phyloP scores from a whole-genome alignment of 2,797 vertebrate genomes.

The Taenioides sp. region DNA sequence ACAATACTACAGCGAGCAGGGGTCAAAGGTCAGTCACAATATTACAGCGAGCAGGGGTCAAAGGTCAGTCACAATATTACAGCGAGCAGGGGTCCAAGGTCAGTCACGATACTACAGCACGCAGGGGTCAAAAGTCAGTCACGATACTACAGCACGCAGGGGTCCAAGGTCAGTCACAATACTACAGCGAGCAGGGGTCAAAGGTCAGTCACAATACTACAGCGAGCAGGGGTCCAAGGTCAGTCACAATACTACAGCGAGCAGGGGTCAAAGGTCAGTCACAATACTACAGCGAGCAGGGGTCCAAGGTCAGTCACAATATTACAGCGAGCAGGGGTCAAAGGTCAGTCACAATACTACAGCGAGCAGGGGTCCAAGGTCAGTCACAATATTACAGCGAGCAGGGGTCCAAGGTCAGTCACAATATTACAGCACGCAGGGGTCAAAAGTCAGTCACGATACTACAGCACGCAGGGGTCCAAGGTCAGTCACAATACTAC shows the following conservation, averaged over 20 bases:
- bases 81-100: neutral
- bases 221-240: neutral
- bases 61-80: neutral
- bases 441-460: neutral
- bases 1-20: conserved; percentile 65
- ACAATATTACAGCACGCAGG: conserved; percentile 51
- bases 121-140: neutral
- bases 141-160: conserved; percentile 65
- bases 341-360: conserved; percentile 63
- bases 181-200: conserved; percentile 59
- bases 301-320: neutral
- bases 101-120: conserved; percentile 64
- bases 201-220: conserved; percentile 63
- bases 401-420: neutral
- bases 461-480: conserved; percentile 59
- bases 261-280: neutral
- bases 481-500: conserved; percentile 63
- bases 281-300: conserved; percentile 65
- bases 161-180: neutral
- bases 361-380: neutral
- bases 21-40: neutral
- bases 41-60: conserved; percentile 3
- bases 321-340: conserved; percentile 3
- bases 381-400: no score
- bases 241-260: conserved; percentile 64